A percentile compares a stretch with the other conserved stretches of the same genome.
Conservation (phyloP, 2,888 invertebrate genomes). For the Icerya purchasi region DNA sequence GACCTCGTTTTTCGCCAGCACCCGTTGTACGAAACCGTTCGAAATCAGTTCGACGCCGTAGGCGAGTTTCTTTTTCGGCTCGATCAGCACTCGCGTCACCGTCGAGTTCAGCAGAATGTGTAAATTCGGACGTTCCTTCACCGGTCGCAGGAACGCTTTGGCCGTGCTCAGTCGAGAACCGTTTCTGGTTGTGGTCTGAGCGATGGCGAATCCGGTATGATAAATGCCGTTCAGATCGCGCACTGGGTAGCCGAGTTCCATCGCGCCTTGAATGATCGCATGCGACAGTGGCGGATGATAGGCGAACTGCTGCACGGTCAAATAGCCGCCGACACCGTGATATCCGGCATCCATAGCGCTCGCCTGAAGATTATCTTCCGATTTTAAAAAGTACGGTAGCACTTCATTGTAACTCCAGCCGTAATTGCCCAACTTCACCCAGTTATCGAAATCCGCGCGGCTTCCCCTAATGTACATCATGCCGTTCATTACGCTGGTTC, state of each 20-base stretch:
- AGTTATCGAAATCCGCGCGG: constrained; percentile 63
- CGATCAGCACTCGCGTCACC: constrained; percentile 49
- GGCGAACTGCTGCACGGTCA: constrained; percentile 60
- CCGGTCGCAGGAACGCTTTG: constrained; percentile 61
- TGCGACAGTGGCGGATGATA: constrained; percentile 66
- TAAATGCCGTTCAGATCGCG: constrained; percentile 62
- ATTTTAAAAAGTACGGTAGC: constrained; percentile 70
- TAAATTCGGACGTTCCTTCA: constrained; percentile 48
- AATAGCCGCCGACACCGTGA: constrained; percentile 52
- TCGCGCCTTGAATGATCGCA: constrained; percentile 53
- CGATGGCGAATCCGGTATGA: constrained; percentile 67
- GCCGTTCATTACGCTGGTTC: constrained; percentile 81
- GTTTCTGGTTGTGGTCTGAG: constrained; percentile 68
- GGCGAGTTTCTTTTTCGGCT: constrained; percentile 38
- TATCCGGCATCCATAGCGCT: constrained; percentile 51
- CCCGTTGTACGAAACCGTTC: constrained; percentile 17
- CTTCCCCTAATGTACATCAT: constrained; percentile 91
- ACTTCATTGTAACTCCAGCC: constrained; percentile 82
- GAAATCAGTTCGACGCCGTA: constrained; percentile 32
- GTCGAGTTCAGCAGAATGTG: constrained; percentile 68
- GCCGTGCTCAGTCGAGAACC: constrained; percentile 65
- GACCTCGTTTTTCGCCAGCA: constrained; percentile 46
- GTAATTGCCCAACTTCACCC: constrained; percentile 64
- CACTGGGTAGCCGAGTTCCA: constrained; percentile 43
- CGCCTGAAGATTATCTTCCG: constrained; percentile 54